Percentiles rank a stretch among this genome's conserved stretches.
Evolutionary conservation across 2,113 vertebrate species (phyloP).

Genomic region (Vidua macroura): DNA sequence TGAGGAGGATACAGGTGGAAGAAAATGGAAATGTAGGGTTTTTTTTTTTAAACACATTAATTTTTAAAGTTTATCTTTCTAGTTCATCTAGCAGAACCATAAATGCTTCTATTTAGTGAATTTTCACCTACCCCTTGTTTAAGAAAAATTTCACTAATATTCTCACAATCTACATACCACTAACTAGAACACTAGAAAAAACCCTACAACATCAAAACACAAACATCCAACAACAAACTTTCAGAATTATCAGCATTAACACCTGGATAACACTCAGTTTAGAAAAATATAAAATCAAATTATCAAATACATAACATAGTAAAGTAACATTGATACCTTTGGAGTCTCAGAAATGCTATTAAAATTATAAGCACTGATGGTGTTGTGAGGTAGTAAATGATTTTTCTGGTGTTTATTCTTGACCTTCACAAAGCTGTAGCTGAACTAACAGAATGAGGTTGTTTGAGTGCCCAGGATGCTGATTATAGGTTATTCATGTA

Average conservation of each 20-base stretch:
- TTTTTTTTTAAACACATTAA: background rate
- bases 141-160: background rate
- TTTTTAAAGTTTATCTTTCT: background rate
- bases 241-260: background rate
- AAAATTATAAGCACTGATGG: background rate
- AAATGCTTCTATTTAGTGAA: background rate
- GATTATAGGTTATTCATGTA: background rate
- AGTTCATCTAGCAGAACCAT: background rate
- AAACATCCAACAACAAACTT: background rate
- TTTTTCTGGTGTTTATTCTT: background rate
- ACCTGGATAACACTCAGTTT: background rate
- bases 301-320: background rate
- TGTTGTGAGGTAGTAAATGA: background rate
- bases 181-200: background rate
- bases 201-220: rapidly evolving
- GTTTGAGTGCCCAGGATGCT: background rate
- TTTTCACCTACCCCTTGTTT: background rate
- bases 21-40: background rate
- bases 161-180: background rate
- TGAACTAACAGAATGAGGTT: background rate
- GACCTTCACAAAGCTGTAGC: background rate
- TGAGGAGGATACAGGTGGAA: background rate
- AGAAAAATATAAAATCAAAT: background rate
- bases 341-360: background rate
- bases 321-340: background rate